Evolutionary conservation across 2,888 invertebrate genomes (phyloP), one percentile per base, ranked within the genome.

Genomic region (Capitulum mitella): DNA sequence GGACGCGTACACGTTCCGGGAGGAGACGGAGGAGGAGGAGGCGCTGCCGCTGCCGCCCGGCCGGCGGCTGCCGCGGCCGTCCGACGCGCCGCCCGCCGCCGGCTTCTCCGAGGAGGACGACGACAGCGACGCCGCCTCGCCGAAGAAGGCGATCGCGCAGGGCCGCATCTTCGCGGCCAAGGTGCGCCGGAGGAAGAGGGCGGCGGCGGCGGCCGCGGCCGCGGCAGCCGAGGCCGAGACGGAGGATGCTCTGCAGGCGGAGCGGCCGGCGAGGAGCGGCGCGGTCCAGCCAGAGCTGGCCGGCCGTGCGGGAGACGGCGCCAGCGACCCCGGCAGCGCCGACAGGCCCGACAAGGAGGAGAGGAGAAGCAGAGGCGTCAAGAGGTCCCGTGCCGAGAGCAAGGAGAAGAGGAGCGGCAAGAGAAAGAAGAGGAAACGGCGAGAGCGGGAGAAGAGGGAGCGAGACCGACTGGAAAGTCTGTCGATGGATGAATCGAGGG

Each of bases 401-500:
- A 29, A 81, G 81, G 82, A 82, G 34, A 79, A 83, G 78, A 82
- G 83, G 79, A 79, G 82, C 43, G 81, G 82, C 79, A 81, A 81
- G 22, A 79, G 81, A 29, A 82, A 81, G 58, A 85, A 79, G 83
- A 83, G 83, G 43, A 81, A 80, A 37, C 75, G 78, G 40, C 74
- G 70, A 1, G 80, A 79, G 32, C 78, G 77, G 16, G 78, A 84
- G 80, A 83, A 82, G 80, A 84, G 85, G 83, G 84, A 84, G 78
- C 37, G 22, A 84, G 78, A 74, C 48, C 51, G 70, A 10, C 64
- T 43, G 64, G 40, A 58, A 5, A 40, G 32, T 34, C n/a, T 3
- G 54, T 51, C 54, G 51, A 32, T 14, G n/a, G 48, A 19, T 37
- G 32, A 29, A 8, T 43, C 43, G n/a, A n/a, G n/a, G 43, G 43